Evolutionary conservation across 2,797 vertebrate species (phyloP).

Genomic region (Melopsittacus undulatus): DNA sequence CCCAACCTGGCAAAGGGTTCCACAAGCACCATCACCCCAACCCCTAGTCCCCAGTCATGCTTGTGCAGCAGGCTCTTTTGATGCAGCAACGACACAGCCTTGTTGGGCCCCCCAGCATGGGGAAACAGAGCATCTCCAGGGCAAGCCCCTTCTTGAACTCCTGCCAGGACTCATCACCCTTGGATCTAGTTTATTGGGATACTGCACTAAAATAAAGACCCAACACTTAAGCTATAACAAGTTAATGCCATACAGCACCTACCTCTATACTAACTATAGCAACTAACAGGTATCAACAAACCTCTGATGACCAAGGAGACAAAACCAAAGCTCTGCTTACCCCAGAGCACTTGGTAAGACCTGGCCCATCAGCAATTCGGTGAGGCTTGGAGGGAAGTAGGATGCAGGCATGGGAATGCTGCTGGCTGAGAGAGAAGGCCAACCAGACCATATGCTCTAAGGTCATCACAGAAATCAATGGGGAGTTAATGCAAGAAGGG

Average conservation of each 20-base stretch:
- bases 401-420: not conserved
- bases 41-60: not conserved
- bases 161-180: not conserved
- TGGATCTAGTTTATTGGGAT: not conserved
- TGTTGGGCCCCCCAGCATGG: accelerated
- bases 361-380: not conserved
- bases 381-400: not conserved
- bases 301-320: accelerated
- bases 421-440: conserved; percentile 15
- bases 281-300: not conserved
- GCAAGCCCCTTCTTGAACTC: not conserved
- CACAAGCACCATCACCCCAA: not conserved
- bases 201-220: not conserved
- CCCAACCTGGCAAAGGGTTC: not conserved
- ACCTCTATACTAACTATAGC: not conserved
- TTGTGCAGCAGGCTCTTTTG: not conserved
- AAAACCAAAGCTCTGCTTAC: not conserved
- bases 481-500: conserved; percentile 71
- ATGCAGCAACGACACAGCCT: not conserved
- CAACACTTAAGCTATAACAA: not conserved
- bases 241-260: not conserved
- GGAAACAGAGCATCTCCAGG: not conserved
- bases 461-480: conserved; percentile 63
- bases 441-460: conserved; percentile 45
- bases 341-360: not conserved